phyloP scores from a whole-genome alignment of 2,888 invertebrate genomes.

The Ophonus ardosiacus region DNA sequence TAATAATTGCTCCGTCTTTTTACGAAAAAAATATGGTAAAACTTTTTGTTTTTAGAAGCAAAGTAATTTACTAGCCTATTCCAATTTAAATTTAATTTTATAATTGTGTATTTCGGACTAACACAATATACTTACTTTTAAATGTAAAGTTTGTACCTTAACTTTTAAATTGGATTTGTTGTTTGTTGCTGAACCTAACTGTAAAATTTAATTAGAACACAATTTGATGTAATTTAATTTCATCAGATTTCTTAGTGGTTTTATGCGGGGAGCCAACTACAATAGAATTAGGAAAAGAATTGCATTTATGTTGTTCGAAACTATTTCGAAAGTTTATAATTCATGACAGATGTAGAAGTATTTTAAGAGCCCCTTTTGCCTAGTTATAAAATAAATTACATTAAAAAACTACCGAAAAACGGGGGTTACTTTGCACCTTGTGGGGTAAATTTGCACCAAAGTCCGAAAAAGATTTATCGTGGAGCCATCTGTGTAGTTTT shows the following conservation, averaged over 20 bases:
- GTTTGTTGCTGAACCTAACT: background rate
- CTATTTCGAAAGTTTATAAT: background rate
- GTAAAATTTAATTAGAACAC: background rate
- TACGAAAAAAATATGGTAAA: no score
- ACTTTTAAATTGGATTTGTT: conserved; percentile 15
- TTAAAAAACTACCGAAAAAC: no score
- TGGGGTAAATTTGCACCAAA: no score
- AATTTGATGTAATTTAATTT: conserved; percentile 3
- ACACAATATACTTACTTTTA: background rate
- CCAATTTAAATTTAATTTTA: background rate
- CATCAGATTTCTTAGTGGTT: background rate
- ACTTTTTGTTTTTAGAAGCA: background rate
- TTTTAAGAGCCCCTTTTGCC: no score
- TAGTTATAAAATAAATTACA: no score
- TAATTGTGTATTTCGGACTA: conserved; percentile 1
- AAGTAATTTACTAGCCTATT: background rate
- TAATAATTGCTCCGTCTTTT: no score
- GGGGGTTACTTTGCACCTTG: no score
- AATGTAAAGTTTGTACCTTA: conserved; percentile 8
- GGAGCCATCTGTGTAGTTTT: no score
- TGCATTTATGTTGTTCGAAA: background rate
- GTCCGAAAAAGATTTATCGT: no score
- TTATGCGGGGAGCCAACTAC: background rate
- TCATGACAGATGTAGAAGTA: background rate
- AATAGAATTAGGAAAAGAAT: background rate